Conservation (phyloP, 2,888 invertebrate genomes). For the Cosmia pyralina region DNA sequence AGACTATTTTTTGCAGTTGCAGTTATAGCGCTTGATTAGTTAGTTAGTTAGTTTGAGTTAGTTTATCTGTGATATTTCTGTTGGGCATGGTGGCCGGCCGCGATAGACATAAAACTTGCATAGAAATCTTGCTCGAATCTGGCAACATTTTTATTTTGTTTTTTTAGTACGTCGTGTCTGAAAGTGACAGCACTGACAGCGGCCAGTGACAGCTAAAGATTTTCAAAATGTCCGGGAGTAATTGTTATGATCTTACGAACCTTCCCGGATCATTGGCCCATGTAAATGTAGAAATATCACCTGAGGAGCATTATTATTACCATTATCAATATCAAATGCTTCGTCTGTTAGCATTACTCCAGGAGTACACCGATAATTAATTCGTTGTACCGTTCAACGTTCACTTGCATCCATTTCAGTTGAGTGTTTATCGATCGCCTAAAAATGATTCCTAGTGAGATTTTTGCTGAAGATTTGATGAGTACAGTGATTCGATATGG, state of each 20-base stretch:
- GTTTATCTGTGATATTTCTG: no score
- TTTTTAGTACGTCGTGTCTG: neutral
- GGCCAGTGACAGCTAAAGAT: conserved; percentile 1
- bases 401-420: conserved; percentile 26
- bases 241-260: conserved; percentile 32
- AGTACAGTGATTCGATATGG: conserved; percentile 94
- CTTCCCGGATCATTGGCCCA: conserved; percentile 35
- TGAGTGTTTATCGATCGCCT: conserved; percentile 59
- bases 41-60: no score
- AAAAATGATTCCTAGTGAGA: conserved; percentile 88
- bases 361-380: conserved; percentile 38
- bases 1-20: no score
- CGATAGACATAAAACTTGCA: no score
- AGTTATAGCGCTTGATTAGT: no score
- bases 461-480: conserved; percentile 92
- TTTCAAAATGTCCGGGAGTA: conserved; percentile 44
- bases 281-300: conserved; percentile 18
- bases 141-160: conserved; percentile 26
- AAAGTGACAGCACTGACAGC: conserved; percentile 13
- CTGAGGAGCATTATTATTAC: conserved; percentile 30
- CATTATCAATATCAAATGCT: conserved; percentile 44
- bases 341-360: conserved; percentile 44
- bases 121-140: neutral
- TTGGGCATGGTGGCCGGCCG: no score
- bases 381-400: neutral